phyloP scores from a whole-genome alignment of 1,140 invertebrate species.

The Diorhabda sublineata region DNA sequence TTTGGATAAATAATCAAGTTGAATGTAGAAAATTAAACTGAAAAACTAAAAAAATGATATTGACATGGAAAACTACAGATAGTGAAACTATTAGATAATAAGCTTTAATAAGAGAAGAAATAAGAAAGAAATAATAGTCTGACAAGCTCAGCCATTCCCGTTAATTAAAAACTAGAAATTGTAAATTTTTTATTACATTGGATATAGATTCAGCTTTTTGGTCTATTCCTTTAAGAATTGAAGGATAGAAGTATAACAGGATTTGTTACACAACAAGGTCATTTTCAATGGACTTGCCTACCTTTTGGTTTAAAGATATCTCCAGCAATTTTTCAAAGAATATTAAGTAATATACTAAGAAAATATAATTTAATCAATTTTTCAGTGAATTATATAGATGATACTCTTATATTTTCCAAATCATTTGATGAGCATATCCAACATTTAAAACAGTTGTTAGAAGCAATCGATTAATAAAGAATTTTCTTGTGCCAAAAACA shows the following conservation, averaged over 20 bases:
- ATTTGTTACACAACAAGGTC: constrained; percentile 45
- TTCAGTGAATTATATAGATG: constrained; percentile 37
- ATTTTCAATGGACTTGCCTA: constrained; percentile 42
- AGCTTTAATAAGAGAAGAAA: no score
- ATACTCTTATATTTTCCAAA: constrained; percentile 43
- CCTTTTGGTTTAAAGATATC: constrained; percentile 43
- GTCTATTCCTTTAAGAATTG: constrained; percentile 39
- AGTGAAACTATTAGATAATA: no score
- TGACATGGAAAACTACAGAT: no score
- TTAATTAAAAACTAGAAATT: not conserved
- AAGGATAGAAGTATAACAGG: constrained; percentile 43
- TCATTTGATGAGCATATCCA: constrained; percentile 35
- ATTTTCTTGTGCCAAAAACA: constrained; percentile 27
- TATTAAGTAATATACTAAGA: constrained; percentile 37
- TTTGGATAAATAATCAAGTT: no score
- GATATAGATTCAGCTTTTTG: constrained; percentile 48
- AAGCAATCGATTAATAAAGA: constrained; percentile 33
- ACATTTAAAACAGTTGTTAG: constrained; percentile 33
- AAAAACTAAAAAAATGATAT: no score
- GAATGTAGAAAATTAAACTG: no score
- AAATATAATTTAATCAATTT: constrained; percentile 38
- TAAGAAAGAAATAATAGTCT: no score
- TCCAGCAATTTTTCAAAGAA: constrained; percentile 43
- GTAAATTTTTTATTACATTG: constrained; percentile 14
- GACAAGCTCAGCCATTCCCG: no score